A percentile compares a stretch with the other conserved stretches of the same genome.
phyloP scores from a whole-genome alignment of 1,140 invertebrate species.

The Lepidurus couesii region DNA sequence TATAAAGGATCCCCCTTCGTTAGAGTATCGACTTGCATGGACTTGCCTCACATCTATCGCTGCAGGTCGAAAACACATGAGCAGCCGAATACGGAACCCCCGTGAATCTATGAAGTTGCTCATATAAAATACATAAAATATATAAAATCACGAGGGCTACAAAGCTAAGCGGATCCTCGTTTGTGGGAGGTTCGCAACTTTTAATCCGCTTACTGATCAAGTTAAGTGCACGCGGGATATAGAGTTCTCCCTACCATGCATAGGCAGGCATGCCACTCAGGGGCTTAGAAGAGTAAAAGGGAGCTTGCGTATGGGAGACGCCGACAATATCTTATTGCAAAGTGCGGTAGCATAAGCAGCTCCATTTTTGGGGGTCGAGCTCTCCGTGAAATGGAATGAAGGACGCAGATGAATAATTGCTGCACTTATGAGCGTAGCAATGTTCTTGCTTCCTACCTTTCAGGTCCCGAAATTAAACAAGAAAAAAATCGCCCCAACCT shows the following conservation, averaged over 20 bases:
- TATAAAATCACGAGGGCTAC: constrained; percentile 2
- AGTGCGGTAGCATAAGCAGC: not conserved
- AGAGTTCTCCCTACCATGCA: not conserved
- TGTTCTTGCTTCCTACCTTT: too few species aligned
- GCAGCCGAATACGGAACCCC: not conserved
- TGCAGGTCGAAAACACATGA: not conserved
- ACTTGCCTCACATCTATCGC: not conserved
- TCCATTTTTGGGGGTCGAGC: not conserved
- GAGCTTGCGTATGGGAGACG: not conserved
- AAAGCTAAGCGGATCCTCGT: constrained; percentile 14
- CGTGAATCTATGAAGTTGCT: not conserved
- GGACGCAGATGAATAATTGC: not conserved
- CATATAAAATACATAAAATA: not conserved
- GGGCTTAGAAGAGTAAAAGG: not conserved
- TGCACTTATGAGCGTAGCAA: not conserved
- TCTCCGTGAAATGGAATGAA: not conserved
- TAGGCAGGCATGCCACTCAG: not conserved
- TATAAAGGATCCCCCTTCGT: not conserved
- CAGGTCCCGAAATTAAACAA: not conserved
- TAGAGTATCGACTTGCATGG: not conserved
- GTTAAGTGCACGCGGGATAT: not conserved
- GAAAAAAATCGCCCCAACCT: not conserved
- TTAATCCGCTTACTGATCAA: constrained; percentile 22
- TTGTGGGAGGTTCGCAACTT: constrained; percentile 14
- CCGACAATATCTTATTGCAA: not conserved